Base-by-base conservation (phyloP, 2,113 vertebrate species). In the Pyxicephalus adspersus region DNA sequence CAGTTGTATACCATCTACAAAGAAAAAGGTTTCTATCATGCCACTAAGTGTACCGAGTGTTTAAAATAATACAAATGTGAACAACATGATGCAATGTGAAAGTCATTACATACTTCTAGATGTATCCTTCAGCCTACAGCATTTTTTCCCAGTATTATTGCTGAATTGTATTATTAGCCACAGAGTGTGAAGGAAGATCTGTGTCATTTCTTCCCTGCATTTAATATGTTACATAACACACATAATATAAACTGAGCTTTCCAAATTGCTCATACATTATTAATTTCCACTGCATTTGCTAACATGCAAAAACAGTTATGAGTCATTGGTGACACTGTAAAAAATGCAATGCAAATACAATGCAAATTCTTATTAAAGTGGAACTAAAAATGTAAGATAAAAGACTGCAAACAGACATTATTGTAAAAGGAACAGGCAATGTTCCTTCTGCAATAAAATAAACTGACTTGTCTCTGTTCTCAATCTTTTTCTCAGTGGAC, bases 211-310 rank as follows among this genome's bases (percentile, higher is more conserved):
- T 74, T 74, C 29, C 55, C 28, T 23, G 22, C 18, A 28, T 54
- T 5, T 54, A 72, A 72, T n/a, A 54, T 72, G 68, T 72, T 72
- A 72, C 51, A 72, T 72, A 72, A 72, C 68, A 72, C 18, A 72
- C 52, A 72, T 55, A 29, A 55, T 72, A 20, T 54, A 28, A 55
- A 71, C 51, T 72, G 68, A 55, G 6, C 19, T 26, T 20, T 55
- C 68, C 68, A 55, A 29, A 19, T 55, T 72, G 26, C 26, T 26
- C 68, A 72, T 45, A 55, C 68, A 28, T 29, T 71, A 51, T 54
- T 54, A 22, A 71, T 54, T 71, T 54, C 67, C 67, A 15, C 19
- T 54, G 25, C 18, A 50, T 28, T 52, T 67, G 26, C 67, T 25
- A 54, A 54, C 38, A 45, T 15, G 38, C 38, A 45, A 45, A 45